Evolutionary conservation across 2,797 vertebrate species (phyloP).

Genomic region (Typhlichthys subterraneus): DNA sequence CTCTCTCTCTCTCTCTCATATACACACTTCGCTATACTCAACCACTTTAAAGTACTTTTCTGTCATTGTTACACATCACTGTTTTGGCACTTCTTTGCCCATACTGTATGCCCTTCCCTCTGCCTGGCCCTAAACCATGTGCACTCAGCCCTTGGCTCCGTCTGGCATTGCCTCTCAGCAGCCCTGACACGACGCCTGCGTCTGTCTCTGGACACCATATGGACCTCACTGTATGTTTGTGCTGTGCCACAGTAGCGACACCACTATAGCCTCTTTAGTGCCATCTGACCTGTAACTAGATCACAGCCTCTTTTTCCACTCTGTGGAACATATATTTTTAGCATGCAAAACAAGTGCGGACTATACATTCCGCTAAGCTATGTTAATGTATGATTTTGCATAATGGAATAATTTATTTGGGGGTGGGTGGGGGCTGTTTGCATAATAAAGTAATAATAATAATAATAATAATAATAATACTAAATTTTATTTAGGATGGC

Average conservation of each 20-base stretch:
- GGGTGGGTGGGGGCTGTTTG: background rate
- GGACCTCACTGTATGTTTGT: slow-evolving; percentile 57
- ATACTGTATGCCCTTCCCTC: slow-evolving; percentile 10
- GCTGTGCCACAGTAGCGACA: slow-evolving; percentile 8
- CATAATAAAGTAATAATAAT: background rate
- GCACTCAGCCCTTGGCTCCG: slow-evolving; percentile 43
- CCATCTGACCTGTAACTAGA: slow-evolving; percentile 43
- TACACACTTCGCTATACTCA: slow-evolving; percentile 21
- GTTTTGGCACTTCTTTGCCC: background rate
- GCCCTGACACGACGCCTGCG: slow-evolving; percentile 33
- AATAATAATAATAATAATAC: background rate
- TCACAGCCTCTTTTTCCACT: too few relatives aligned
- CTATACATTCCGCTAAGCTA: too few relatives aligned
- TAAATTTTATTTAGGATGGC: background rate
- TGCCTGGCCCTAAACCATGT: slow-evolving; percentile 17
- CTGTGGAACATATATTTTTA: too few relatives aligned
- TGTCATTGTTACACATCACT: background rate
- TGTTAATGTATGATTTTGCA: slow-evolving; percentile 11
- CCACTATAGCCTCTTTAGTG: slow-evolving; percentile 9
- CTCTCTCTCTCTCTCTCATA: slow-evolving; percentile 19
- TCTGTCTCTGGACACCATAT: slow-evolving; percentile 65
- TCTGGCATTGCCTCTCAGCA: slow-evolving; percentile 24
- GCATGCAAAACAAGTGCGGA: too few relatives aligned
- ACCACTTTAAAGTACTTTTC: slow-evolving; percentile 14
- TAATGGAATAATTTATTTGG: slow-evolving; percentile 8